Base-by-base conservation (phyloP, 2,888 invertebrate species). In the Catonia carolina region DNA sequence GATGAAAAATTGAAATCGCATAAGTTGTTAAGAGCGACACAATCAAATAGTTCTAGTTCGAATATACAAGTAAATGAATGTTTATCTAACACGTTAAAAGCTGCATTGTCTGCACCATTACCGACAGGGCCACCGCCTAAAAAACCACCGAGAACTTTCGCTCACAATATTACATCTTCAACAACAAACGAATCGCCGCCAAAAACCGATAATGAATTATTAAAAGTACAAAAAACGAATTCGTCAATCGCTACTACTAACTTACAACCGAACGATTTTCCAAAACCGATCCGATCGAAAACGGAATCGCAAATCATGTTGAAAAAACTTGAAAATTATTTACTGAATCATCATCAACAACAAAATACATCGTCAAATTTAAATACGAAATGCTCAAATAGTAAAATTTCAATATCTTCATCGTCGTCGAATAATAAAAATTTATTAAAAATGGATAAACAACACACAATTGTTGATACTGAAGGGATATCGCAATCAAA, bases 91-190 rank as follows among this genome's bases (percentile, higher is more conserved):
- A 83, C 82, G 1, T 71, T 85, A 33, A 82, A 81, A 67, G 78
- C 79, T 60, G 84, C 83, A 15, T 71, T 85, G 42, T 81, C 80
- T 67, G 80, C 83, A 62, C 85, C 85, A 0, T 67, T 86, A 48
- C 86, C 86, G 0, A 60, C 71, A 2, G 86, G 85, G 0, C 85
- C 86, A 4, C 85, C 87, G 0, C 88, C 87, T 0, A 82, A 82
- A 65, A 87, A 88, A 68, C 87, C 88, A 1, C 88, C 87, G 0
- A 71, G 87, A 61, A 80, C 78, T 1, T 83, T 85, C 65, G 73
- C 74, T 35, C 74, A 77, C 63, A 66, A 67, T 41, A 27, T 50
- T 36, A n/a, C 14, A 17, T 1, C 36, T 6, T 35, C 36, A 27
- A 45, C 35, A 8, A 52, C 35, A 31, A 31, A 31, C 17, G 35